Evolutionary conservation across 1,140 invertebrate species (phyloP), one percentile per base, ranked within the genome.

Genomic region (Neelides sp.): DNA sequence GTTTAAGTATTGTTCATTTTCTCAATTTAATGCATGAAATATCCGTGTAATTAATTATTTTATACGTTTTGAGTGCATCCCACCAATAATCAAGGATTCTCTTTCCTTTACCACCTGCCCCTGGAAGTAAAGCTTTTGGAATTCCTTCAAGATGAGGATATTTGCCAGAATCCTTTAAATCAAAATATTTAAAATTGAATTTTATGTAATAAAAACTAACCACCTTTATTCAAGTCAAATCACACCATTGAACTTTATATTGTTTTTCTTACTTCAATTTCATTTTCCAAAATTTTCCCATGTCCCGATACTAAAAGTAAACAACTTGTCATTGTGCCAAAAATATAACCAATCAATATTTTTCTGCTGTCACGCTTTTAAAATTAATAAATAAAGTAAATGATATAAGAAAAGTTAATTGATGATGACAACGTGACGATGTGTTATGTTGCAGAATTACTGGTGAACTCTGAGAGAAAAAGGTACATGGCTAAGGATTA

Each of bases 61-160:
- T n/a, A 19, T 34, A 50, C 48, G 40, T 50, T 43, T 50, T 50
- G 4, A 50, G 42, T 8, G 44, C 27, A 34, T 40, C 39, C 48
- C 48, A 50, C 48, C 48, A 50, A 23, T 23, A 50, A 22, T 50
- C 48, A 13, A 50, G 36, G 44, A 50, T 50, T 7, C 48, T 39
- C 24, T 50, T 50, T 42, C 48, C 48, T 1, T n/a, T n/a, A n/a
- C n/a, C n/a, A n/a, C 40, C 48, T 32, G 44, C 48, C 3, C 48
- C 39, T 15, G 48, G 48, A 0, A 50, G 30, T 23, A 50, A 32
- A 2, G 48, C 48, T 19, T 50, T 50, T 13, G 48, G 48, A 15
- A 50, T 15, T 4, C 39, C 48, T 43, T 43, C 26, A 27, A 50
- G 44, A 32, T 50, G 40, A 1, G 24, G 13, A 19, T 41, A 50